Percentiles rank a stretch among this genome's conserved stretches.
Conservation (phyloP, 92 coral and sea anemone species). For the Plumapathes pennacea region DNA sequence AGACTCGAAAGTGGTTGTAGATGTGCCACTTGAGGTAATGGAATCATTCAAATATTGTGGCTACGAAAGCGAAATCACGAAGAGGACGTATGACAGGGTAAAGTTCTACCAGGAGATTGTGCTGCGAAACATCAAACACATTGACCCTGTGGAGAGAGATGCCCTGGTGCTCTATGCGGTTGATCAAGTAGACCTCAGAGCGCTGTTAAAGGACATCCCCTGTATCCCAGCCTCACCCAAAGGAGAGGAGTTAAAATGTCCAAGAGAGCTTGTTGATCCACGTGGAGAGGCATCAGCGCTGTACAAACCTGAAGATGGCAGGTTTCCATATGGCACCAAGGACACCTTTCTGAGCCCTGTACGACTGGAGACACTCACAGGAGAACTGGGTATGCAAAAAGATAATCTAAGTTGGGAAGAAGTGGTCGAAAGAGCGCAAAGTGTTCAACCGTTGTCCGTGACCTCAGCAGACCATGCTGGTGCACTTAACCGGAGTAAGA, state of each 20-base stretch:
- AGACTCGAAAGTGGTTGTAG: conserved; percentile 24
- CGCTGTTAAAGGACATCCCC: conserved; percentile 9
- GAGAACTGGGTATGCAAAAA: conserved; percentile 67
- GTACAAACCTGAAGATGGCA: conserved; percentile 54
- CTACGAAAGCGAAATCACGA: conserved; percentile 3
- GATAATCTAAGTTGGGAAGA: conserved; percentile 69
- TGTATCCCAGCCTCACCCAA: conserved; percentile 74
- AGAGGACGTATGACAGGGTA: conserved; percentile 31
- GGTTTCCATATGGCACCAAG: conserved; percentile 61
- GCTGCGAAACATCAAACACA: conserved; percentile 45
- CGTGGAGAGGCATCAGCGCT: conserved; percentile 41
- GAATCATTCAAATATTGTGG: conserved; percentile 46
- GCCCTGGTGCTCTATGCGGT: conserved; percentile 50
- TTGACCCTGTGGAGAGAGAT: conserved; percentile 27
- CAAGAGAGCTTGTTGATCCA: conserved; percentile 64
- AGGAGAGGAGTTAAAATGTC: conserved; percentile 52
- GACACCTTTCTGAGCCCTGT: conserved; percentile 12
- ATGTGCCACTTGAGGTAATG: conserved; percentile 44
- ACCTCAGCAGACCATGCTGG: not conserved
- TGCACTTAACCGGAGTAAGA: conserved; percentile 1
- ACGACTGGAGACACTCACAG: conserved; percentile 43
- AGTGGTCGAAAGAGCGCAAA: conserved; percentile 63
- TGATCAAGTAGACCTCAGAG: conserved; percentile 19
- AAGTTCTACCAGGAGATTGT: conserved; percentile 58
- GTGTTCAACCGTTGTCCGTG: conserved; percentile 16